Base-by-base conservation (phyloP, 2,797 vertebrate species). In the Aratinga solstitialis region DNA sequence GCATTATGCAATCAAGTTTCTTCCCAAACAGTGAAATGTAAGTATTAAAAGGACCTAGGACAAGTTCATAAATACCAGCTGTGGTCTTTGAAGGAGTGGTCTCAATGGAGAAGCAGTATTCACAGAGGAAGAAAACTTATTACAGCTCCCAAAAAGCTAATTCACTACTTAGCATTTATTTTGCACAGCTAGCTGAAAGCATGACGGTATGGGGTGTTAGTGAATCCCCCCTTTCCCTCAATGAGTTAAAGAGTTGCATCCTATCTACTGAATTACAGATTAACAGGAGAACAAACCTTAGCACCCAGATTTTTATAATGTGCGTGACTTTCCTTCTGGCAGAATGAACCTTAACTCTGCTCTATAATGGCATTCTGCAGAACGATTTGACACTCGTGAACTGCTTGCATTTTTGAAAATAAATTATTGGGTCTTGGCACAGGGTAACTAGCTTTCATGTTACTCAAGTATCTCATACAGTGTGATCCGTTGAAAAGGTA, bases 321-420 rank as follows among this genome's bases (percentile, higher is more conserved):
- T 27, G 14, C 6, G 3, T 50, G 56, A 10, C 5, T 45, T 22
- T 45, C 11, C 19, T 10, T 68, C 45, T 51, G 48, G 11, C 42
- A 78, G 11, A 73, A 56, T 30, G 54, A 77, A 26, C 20, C 13
- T 73, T 40, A 67, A 21, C 7, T 77, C 47, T 63, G 48, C 10
- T 13, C 5, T 62, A 3, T 17, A 54, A 50, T 27, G 21, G 21
- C 10, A 36, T 16, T 68, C 7, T 29, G 51, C 38, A 53, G 27
- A 38, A 43, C 0, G 0, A 51, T 42, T 68, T 42, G 20, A 3
- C 7, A 30, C 7, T 59, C 2, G 0, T 59, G 40, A 69, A 38
- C 34, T 23, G 6, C 0, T 0, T 16, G 8, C 17, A 6, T 38
- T 47, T 85, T 83, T 4, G 36, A 59, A 84, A 83, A 34, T 8